phyloP scores from a whole-genome alignment of 2,797 vertebrate genomes.

The Chelonia mydas region DNA sequence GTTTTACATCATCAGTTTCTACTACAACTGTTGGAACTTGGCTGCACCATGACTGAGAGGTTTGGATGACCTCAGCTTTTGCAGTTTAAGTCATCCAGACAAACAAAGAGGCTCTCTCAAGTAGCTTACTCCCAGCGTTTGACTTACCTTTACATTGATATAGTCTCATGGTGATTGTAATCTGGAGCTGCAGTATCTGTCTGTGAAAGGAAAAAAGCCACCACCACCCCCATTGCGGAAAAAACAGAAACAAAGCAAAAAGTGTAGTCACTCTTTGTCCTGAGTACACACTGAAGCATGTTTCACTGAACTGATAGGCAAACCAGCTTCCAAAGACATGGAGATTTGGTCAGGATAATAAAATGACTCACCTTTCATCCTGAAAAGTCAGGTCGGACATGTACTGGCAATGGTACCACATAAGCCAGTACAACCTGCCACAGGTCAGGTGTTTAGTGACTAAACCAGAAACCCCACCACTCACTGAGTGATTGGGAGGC shows the following conservation, averaged over 20 bases:
- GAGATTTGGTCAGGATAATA: neutral
- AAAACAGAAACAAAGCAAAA: neutral
- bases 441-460: neutral
- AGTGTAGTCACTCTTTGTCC: neutral
- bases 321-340: neutral
- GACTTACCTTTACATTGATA: conserved; percentile 56
- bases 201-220: neutral
- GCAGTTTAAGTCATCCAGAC: conserved; percentile 65
- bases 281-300: neutral
- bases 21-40: conserved; percentile 59
- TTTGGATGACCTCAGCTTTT: conserved; percentile 69
- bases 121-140: neutral
- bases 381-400: neutral
- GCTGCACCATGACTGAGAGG: conserved; percentile 54
- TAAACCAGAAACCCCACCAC: neutral
- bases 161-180: conserved; percentile 9
- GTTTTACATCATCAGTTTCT: conserved; percentile 68
- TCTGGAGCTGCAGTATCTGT: conserved; percentile 46
- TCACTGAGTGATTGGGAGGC: neutral
- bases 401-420: neutral
- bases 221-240: neutral
- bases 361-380: neutral
- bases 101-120: conserved; percentile 59
- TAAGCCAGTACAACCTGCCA: neutral
- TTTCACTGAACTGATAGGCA: neutral